A percentile compares a stretch with the other conserved stretches of the same genome.
phyloP scores from a whole-genome alignment of 2,888 invertebrate species.

The Gisinianus flammeolus region DNA sequence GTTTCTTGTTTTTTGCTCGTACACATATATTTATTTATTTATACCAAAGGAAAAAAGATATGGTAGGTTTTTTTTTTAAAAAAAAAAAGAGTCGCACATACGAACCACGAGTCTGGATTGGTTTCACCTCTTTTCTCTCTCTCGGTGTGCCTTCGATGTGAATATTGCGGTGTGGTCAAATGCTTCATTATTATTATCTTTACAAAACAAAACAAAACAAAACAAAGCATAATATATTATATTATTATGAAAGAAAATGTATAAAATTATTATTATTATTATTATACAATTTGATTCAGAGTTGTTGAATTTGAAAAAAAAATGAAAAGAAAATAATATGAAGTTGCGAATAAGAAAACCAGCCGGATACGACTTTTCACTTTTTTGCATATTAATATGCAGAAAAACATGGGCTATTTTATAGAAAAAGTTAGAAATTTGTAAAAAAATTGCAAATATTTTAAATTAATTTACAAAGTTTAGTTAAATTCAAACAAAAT shows the following conservation, averaged over 20 bases:
- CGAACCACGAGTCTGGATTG: constrained; percentile 50
- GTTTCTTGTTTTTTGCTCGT: constrained; percentile 4
- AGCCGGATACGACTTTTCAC: too few relatives aligned
- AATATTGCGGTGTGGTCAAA: constrained; percentile 57
- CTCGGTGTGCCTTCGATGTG: constrained; percentile 59
- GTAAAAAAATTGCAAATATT: too few relatives aligned
- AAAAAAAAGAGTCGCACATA: neutral
- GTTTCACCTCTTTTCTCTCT: constrained; percentile 57
- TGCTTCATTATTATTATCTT: constrained; percentile 40
- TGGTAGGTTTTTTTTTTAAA: neutral
- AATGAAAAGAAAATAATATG: neutral
- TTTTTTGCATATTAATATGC: too few relatives aligned
- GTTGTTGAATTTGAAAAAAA: constrained; percentile 5
- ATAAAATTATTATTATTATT: neutral
- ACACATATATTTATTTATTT: neutral
- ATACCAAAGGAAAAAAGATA: neutral
- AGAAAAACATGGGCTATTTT: too few relatives aligned
- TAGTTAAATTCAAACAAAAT: too few relatives aligned
- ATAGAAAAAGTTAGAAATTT: too few relatives aligned
- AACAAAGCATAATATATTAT: constrained; percentile 1
- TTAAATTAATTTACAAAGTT: too few relatives aligned
- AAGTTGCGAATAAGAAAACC: too few relatives aligned
- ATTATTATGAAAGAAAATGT: neutral
- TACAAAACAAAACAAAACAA: too few relatives aligned
- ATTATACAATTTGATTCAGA: constrained; percentile 25